These are phyloP conservation scores for Zoanthus sociatus DNA, from an alignment of 92 coral and sea anemone genomes.

Conservation along the genomic window DNA sequence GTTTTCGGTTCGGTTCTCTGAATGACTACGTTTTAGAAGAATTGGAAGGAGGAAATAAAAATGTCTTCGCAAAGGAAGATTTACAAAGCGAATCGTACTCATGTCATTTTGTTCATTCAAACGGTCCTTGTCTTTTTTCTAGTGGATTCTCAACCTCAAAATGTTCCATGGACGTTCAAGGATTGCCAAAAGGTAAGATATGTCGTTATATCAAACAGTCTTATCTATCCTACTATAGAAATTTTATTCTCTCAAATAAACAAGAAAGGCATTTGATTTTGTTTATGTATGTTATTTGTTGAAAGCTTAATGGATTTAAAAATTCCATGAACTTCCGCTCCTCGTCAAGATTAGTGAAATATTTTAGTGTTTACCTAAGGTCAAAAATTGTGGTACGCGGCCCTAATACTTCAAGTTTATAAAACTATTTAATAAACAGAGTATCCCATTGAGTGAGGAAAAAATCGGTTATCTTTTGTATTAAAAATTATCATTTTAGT, in stretches of 20 bases:
- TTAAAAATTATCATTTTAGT: too few relatives aligned
- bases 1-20: neutral
- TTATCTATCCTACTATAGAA: neutral
- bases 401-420: too few relatives aligned
- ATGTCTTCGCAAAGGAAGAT: neutral
- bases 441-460: too few relatives aligned
- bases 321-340: neutral
- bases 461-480: too few relatives aligned
- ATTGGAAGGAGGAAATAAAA: neutral
- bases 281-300: neutral
- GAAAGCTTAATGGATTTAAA: neutral
- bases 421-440: too few relatives aligned
- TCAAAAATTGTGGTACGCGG: too few relatives aligned
- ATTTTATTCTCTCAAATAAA: neutral
- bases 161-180: constrained; percentile 53
- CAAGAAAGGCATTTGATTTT: neutral
- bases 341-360: neutral
- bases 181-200: constrained; percentile 63
- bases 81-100: neutral
- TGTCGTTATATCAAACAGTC: neutral
- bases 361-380: too few relatives aligned
- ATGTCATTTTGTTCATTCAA: neutral
- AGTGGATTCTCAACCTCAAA: neutral
- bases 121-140: neutral
- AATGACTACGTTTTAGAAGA: too few relatives aligned